Evolutionary conservation across 1,140 invertebrate species (phyloP).

Genomic region (Ceratina japonica): DNA sequence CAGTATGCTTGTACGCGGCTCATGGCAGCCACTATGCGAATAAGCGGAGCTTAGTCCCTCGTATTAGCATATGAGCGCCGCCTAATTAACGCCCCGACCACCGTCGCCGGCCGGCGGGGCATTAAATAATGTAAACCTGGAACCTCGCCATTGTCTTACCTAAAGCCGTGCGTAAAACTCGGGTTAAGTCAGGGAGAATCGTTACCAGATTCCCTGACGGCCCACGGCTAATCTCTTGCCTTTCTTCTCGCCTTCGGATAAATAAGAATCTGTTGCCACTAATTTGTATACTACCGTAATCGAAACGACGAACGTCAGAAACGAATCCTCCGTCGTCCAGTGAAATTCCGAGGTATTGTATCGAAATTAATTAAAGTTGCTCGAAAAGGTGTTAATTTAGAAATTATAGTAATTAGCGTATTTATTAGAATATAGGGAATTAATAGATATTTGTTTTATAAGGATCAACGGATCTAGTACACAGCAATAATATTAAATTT

Average conservation of each 20-base stretch:
- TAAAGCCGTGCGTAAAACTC: conserved; percentile 74
- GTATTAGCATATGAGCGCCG: conserved; percentile 76
- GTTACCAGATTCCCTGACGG: conserved; percentile 61
- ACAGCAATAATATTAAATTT: too few species aligned
- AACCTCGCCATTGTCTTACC: conserved; percentile 72
- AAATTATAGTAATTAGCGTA: too few species aligned
- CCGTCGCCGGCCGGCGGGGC: conserved; percentile 44
- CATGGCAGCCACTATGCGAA: conserved; percentile 68
- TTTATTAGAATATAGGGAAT: too few species aligned
- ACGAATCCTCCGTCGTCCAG: background rate
- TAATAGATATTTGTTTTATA: too few species aligned
- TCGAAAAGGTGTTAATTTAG: too few species aligned
- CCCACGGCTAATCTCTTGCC: conserved; percentile 29
- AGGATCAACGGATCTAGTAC: too few species aligned
- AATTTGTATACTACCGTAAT: conserved; percentile 18
- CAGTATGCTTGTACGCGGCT: conserved; percentile 71
- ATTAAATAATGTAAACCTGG: conserved; percentile 71
- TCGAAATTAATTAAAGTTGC: too few species aligned
- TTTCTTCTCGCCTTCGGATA: conserved; percentile 1
- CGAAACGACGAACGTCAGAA: background rate
- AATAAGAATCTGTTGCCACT: conserved; percentile 31
- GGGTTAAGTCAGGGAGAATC: conserved; percentile 67
- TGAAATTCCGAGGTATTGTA: background rate
- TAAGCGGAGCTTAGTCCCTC: conserved; percentile 75
- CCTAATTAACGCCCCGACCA: conserved; percentile 75